A percentile compares a stretch with the other conserved stretches of the same genome.
Conservation (phyloP, 2,113 vertebrate species). For the Coregonus clupeaformis region DNA sequence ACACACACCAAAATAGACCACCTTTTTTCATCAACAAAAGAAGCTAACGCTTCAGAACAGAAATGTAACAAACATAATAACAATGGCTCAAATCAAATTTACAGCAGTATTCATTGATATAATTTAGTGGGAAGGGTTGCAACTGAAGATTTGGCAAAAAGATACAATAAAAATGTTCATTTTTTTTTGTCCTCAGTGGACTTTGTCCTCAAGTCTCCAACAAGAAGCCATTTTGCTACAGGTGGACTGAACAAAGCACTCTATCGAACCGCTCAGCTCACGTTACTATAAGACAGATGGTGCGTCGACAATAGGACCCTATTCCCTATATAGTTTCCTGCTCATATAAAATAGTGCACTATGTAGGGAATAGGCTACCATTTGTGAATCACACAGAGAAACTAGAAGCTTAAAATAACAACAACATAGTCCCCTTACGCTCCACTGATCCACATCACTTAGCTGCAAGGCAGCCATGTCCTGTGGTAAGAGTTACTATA, state of each 20-base stretch:
- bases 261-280: constrained; percentile 27
- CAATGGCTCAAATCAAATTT: constrained; percentile 57
- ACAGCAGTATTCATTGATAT: constrained; percentile 65
- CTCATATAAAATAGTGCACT: no score
- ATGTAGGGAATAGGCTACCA: no score
- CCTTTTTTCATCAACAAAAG: background rate
- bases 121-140: constrained; percentile 62
- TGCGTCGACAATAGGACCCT: no score
- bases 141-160: constrained; percentile 46
- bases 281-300: constrained; percentile 9
- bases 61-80: background rate
- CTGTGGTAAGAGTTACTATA: constrained; percentile 84
- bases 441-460: constrained; percentile 52
- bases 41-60: background rate
- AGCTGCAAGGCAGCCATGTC: constrained; percentile 93
- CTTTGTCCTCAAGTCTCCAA: constrained; percentile 12
- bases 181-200: constrained; percentile 26
- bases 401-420: constrained; percentile 12
- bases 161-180: constrained; percentile 10
- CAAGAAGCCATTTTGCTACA: constrained; percentile 49
- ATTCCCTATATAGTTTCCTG: no score
- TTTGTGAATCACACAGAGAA: background rate
- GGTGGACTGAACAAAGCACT: constrained; percentile 19
- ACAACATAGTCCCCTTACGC: background rate
- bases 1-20: constrained; percentile 21